These are phyloP conservation scores for Hyposoter didymator DNA, from an alignment of 2,888 invertebrate species.

Conservation along the genomic window DNA sequence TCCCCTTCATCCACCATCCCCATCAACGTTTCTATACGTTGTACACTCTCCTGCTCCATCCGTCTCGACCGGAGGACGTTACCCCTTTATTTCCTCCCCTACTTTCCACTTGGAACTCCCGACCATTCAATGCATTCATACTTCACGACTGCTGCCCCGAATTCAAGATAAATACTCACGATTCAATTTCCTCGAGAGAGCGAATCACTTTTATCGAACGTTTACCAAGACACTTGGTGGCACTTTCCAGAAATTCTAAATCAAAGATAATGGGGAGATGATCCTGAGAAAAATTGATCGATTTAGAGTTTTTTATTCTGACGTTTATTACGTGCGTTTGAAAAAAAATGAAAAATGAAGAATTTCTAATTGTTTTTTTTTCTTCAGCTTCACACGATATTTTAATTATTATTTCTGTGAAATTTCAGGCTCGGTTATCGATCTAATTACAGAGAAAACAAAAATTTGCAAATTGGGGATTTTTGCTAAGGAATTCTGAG, in stretches of 20 bases:
- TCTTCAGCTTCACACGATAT: too few relatives aligned
- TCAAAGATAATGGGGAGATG: too few relatives aligned
- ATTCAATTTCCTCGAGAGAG: constrained; percentile 27
- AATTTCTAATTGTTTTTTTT: too few relatives aligned
- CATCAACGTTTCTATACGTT: too few relatives aligned
- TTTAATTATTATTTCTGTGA: too few relatives aligned
- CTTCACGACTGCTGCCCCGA: constrained; percentile 12
- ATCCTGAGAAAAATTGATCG: not conserved
- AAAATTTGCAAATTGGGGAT: too few relatives aligned
- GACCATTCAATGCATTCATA: constrained; percentile 28
- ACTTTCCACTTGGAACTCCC: constrained; percentile 39
- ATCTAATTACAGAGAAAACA: too few relatives aligned
- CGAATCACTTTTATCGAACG: constrained; percentile 48
- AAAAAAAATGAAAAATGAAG: too few relatives aligned
- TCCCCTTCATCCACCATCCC: constrained; percentile 17
- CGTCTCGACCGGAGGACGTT: constrained; percentile 56
- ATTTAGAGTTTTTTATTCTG: too few relatives aligned
- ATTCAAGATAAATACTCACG: constrained; percentile 26
- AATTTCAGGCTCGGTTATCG: too few relatives aligned
- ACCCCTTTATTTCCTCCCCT: constrained; percentile 38
- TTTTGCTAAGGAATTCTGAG: too few relatives aligned
- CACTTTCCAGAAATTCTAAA: constrained; percentile 39
- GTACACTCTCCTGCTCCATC: not conserved
- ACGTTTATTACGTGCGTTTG: too few relatives aligned
- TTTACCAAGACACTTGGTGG: constrained; percentile 9